Evolutionary conservation across 2,797 vertebrate species (phyloP).

Genomic region (Naso thynnoides): DNA sequence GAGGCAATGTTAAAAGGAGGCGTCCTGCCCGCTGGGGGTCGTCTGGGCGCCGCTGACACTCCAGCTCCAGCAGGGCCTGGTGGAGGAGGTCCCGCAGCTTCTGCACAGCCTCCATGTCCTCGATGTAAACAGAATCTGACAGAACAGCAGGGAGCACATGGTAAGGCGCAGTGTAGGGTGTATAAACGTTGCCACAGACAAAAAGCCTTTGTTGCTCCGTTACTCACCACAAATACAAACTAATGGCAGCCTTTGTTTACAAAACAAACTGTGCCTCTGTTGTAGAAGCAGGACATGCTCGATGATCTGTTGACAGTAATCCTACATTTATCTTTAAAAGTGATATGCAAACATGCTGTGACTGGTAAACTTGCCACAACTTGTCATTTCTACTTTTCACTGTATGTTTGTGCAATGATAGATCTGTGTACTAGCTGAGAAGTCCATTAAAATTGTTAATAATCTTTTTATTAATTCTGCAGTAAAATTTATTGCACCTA

Average conservation of each 20-base stretch:
- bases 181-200: conserved; percentile 5
- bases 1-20: conserved; percentile 91
- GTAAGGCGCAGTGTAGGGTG: conserved; percentile 16
- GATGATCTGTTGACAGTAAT: conserved; percentile 66
- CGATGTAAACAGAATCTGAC: conserved; percentile 93
- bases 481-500: neutral
- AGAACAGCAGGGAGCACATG: conserved; percentile 26
- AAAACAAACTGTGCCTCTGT: conserved; percentile 68
- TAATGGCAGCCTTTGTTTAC: conserved; percentile 57
- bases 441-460: neutral
- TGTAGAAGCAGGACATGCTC: conserved; percentile 29
- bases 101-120: conserved; percentile 93
- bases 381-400: neutral
- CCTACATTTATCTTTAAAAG: neutral
- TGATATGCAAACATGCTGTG: neutral
- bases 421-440: neutral
- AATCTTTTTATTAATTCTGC: neutral
- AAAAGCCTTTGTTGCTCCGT: neutral
- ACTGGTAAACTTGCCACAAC: neutral
- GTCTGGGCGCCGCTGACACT: conserved; percentile 86
- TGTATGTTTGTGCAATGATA: neutral
- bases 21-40: conserved; percentile 89
- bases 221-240: conserved; percentile 11
- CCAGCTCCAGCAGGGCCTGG: conserved; percentile 92
- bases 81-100: conserved; percentile 93